Base-by-base conservation (phyloP, 2,888 invertebrate species). In the Celastrina argiolus region DNA sequence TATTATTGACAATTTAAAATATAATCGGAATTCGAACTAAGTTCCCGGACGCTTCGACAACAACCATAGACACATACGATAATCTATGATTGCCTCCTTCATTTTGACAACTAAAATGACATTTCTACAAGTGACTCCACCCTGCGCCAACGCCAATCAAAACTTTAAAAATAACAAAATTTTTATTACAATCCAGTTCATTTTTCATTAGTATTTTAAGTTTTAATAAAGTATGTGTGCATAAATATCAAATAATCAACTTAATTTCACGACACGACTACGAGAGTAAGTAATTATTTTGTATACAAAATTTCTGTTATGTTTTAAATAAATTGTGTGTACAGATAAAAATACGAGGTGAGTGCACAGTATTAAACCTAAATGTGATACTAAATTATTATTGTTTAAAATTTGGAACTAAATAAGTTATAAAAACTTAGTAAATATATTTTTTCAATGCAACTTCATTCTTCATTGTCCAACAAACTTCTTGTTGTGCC, bases 131-230 rank as follows among this genome's bases (percentile, higher is more conserved):
- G 64, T 51, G 61, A 61, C 61, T 61, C 61, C 61, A 61, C 61
- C 61, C 61, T 61, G 22, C 61, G 22, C 61, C 61, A 61, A 61
- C 61, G 61, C 39, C 22, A 61, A 22, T 51, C 51, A 51, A 51
- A 61, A 61, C 31, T 28, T 56, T 56, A 6, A n/a, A 56, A 56
- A 26, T 26, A 26, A 6, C n/a, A n/a, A n/a, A n/a, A n/a, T n/a
- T n/a, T 56, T n/a, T 56, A 56, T 12, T 41, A n/a, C 28, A 26
- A 28, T 26, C 26, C n/a, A 51, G 5, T 56, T 6, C 5, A 18
- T 3, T 7, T 36, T 36, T 36, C 10, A 6, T 12, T 8, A 36
- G 0, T 12, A 36, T 1, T 10, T 7, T 36, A 26, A 22, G 51
- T 51, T 51, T 22, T 22, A 18, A 18, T 45, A 12, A 51, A 51